phyloP scores from a whole-genome alignment of 1,140 invertebrate genomes.

The Zaprionus kolodkinae region DNA sequence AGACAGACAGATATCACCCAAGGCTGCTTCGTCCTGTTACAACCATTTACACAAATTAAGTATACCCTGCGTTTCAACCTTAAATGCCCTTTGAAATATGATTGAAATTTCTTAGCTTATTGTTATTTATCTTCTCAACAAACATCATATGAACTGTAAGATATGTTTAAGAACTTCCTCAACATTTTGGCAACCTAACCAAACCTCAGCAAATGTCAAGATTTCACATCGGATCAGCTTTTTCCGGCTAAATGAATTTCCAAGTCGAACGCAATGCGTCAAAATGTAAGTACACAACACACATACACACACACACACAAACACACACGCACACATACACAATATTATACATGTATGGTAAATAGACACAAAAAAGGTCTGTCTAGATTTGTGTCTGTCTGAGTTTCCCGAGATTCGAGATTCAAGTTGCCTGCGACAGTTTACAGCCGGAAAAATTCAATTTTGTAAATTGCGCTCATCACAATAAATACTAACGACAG shows the following conservation, averaged over 20 bases:
- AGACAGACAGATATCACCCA: too few species aligned
- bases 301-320: not conserved
- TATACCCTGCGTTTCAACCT: not conserved
- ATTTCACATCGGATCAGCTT: conserved; percentile 2
- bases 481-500: conserved; percentile 36
- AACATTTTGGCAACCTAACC: not conserved
- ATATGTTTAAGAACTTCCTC: not conserved
- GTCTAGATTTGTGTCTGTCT: not conserved
- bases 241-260: not conserved
- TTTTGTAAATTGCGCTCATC: conserved; percentile 47
- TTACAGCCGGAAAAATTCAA: conserved; percentile 38
- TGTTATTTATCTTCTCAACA: not conserved
- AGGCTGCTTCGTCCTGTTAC: too few species aligned
- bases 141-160: too few species aligned
- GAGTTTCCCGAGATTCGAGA: not conserved
- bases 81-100: not conserved
- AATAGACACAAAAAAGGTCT: conserved; percentile 7
- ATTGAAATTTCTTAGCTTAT: not conserved
- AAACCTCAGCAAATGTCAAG: not conserved
- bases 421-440: conserved; percentile 19
- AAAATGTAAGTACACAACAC: not conserved
- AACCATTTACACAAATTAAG: too few species aligned
- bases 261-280: not conserved
- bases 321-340: not conserved
- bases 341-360: not conserved